Conservation (phyloP, 1,140 invertebrate genomes). For the Stegodyphus mimosarum region DNA sequence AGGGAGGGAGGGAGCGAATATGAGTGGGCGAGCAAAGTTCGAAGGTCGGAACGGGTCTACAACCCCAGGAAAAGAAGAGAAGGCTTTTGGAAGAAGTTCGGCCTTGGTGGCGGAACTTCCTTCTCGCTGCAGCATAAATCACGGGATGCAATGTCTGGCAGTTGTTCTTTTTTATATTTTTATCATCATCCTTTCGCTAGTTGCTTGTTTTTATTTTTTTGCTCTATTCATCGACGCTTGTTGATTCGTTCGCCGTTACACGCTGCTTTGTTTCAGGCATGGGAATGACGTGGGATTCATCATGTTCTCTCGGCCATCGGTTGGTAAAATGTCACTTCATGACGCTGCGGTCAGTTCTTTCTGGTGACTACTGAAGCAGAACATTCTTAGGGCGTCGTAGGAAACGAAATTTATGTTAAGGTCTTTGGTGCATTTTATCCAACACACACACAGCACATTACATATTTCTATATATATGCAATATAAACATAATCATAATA, state of each 20-base stretch:
- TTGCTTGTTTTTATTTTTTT: slow-evolving; percentile 17
- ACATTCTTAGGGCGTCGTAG: too few species aligned
- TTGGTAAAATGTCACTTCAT: too few species aligned
- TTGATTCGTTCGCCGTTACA: slow-evolving; percentile 42
- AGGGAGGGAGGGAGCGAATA: background rate
- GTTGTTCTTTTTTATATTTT: background rate
- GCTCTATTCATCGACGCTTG: slow-evolving; percentile 17
- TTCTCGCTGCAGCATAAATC: slow-evolving; percentile 49
- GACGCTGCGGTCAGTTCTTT: too few species aligned
- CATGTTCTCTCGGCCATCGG: slow-evolving; percentile 12
- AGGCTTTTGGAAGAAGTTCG: slow-evolving; percentile 11
- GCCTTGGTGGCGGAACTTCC: slow-evolving; percentile 51
- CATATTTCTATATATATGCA: too few species aligned
- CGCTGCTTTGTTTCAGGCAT: slow-evolving; percentile 24
- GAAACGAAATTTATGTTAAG: too few species aligned
- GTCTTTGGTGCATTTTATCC: too few species aligned
- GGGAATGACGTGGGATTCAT: slow-evolving; percentile 46
- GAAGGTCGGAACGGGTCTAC: slow-evolving; percentile 56
- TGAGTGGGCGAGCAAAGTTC: slow-evolving; percentile 58
- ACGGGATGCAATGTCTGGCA: slow-evolving; percentile 48
- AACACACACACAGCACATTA: too few species aligned
- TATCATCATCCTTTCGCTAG: background rate
- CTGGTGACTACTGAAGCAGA: too few species aligned
- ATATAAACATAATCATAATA: too few species aligned
- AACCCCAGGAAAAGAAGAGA: slow-evolving; percentile 40